A percentile compares a stretch with the other conserved stretches of the same genome.
Conservation (phyloP, 2,888 invertebrate genomes). For the Himalopsyche kuldschensis region DNA sequence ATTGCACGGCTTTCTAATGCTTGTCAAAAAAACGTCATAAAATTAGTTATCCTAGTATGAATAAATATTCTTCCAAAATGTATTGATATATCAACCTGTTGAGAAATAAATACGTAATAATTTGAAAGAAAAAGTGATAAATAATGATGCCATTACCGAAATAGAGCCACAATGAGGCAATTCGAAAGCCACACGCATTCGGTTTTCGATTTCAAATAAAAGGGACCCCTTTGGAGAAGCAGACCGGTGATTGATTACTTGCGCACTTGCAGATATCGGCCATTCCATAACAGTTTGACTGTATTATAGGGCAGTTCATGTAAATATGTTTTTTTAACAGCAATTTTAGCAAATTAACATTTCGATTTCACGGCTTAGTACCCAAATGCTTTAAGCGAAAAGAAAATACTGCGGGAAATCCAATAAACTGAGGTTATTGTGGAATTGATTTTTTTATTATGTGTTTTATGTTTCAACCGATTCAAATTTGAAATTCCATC, state of each 20-base stretch:
- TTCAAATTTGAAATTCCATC: no score
- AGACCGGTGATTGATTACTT: background rate
- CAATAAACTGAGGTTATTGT: no score
- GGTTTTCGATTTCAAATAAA: background rate
- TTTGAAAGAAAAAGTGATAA: background rate
- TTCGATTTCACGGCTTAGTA: no score
- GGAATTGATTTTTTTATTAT: no score
- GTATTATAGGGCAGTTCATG: background rate
- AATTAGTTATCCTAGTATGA: no score
- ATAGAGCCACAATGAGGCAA: background rate
- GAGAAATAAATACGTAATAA: background rate
- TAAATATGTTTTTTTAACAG: background rate
- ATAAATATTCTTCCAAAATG: no score
- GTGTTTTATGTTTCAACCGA: no score
- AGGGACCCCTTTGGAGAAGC: background rate
- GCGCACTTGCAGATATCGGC: background rate
- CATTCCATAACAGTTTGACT: background rate
- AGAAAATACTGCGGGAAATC: no score
- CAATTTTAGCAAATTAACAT: no score
- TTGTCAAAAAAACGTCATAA: no score
- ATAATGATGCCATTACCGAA: background rate
- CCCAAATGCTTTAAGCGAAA: no score
- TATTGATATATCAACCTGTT: background rate
- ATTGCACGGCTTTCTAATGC: no score
- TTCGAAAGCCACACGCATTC: background rate